Base-by-base conservation (phyloP, 2,888 invertebrate genomes). In the Nebria salina region DNA sequence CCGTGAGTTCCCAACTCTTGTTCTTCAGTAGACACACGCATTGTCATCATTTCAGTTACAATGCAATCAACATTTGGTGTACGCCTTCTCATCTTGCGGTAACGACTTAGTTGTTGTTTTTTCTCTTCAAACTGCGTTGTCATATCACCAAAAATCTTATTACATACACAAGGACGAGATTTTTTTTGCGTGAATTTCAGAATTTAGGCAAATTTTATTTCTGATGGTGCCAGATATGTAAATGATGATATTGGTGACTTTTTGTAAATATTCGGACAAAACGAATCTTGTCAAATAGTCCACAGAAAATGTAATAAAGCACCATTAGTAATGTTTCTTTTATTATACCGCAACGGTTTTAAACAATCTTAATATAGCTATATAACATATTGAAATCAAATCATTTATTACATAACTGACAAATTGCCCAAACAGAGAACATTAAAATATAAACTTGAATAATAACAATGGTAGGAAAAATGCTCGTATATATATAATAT, bases 31-130 rank as follows among this genome's bases (percentile, higher is more conserved):
- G 68, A 25, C 7, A 13, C 54, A 54, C 54, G 13, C 13, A 54
- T 54, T 54, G 54, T 54, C 54, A 54, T 54, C 54, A 54, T 54
- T 54, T 54, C 54, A 54, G 54, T 54, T 54, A 54, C 54, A 54
- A 54, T 54, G 54, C 54, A 54, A 54, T 54, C 54, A 54, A 54
- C 54, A 54, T 54, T 54, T 54, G 34, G 54, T 54, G 54, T 54
- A 54, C 54, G 54, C 54, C 54, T 54, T 54, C 54, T 54, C 54
- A 54, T 54, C 54, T 54, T 54, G 54, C 54, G 54, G 54, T 54
- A 54, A 54, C 54, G 54, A 54, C 54, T 13, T 11, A 8, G 54
- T 11, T 13, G 11, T 54, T 54, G 54, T 54, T 54, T 54, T 54
- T 54, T 54, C 54, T 54, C 54, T 54, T 54, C 6, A 13, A 54